phyloP scores from a whole-genome alignment of 2,113 vertebrate species.

The Columbina picui region DNA sequence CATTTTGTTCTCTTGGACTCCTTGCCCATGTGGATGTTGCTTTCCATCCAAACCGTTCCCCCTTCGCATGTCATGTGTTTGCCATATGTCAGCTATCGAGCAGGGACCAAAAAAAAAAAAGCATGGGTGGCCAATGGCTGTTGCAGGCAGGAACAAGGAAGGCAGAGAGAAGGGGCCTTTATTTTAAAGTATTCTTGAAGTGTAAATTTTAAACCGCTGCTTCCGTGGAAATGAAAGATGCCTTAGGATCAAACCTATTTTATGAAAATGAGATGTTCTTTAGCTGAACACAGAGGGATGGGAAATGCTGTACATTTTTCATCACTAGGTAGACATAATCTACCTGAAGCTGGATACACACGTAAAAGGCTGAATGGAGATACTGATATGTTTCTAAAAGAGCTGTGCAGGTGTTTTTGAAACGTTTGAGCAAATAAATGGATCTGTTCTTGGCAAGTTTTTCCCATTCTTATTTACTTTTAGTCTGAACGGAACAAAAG shows the following conservation, averaged over 20 bases:
- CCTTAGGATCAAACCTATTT: neutral
- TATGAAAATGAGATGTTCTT: neutral
- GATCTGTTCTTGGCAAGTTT: neutral
- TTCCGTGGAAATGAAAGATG: neutral
- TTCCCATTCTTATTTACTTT: constrained; percentile 27
- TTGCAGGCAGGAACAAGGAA: neutral
- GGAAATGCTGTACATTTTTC: neutral
- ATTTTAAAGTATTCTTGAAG: neutral
- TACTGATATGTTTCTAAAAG: neutral
- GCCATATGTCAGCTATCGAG: constrained; percentile 11
- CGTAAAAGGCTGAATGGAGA: neutral
- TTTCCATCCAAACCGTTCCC: neutral
- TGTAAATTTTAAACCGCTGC: neutral
- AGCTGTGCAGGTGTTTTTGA: constrained; percentile 31
- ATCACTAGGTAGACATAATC: neutral
- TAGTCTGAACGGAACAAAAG: constrained; percentile 38
- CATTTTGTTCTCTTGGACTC: neutral
- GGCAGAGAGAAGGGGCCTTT: constrained; percentile 3
- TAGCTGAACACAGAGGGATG: neutral
- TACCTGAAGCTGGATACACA: neutral
- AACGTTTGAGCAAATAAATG: neutral
- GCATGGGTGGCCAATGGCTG: neutral
- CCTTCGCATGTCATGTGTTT: neutral
- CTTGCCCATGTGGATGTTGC: accelerated
- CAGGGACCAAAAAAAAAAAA: neutral